Percentiles rank a stretch among this genome's conserved stretches.
phyloP scores from a whole-genome alignment of 2,888 invertebrate species.

The Dasysyrphus albostriatus region DNA sequence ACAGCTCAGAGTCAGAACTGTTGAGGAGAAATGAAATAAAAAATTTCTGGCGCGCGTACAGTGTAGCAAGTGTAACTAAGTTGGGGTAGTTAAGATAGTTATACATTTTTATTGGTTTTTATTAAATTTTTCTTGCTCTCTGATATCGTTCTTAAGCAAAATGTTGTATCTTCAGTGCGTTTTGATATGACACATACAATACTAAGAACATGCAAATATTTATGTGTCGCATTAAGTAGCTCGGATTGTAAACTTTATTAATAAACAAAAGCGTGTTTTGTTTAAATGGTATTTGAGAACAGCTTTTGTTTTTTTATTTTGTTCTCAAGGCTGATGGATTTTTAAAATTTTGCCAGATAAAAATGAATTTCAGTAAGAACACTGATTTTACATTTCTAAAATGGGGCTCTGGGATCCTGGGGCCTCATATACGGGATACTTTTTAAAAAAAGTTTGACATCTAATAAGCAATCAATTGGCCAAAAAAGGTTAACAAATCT shows the following conservation, averaged over 20 bases:
- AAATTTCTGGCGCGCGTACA: conserved; percentile 53
- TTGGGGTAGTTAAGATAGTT: conserved; percentile 54
- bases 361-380: too few relatives aligned
- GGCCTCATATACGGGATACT: too few relatives aligned
- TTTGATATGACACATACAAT: conserved; percentile 29
- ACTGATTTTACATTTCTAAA: too few relatives aligned
- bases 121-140: conserved; percentile 43
- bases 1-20: conserved; percentile 22
- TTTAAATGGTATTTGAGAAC: too few relatives aligned
- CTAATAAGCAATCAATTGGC: too few relatives aligned
- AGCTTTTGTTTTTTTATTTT: too few relatives aligned
- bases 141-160: conserved; percentile 32
- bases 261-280: too few relatives aligned
- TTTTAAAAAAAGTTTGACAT: too few relatives aligned
- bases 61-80: conserved; percentile 52
- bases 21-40: conserved; percentile 25
- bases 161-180: conserved; percentile 32
- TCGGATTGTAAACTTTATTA: background rate
- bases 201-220: background rate
- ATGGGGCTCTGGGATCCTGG: too few relatives aligned
- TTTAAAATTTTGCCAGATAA: too few relatives aligned
- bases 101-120: conserved; percentile 67
- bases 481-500: too few relatives aligned
- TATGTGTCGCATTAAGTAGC: background rate
- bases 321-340: too few relatives aligned